Base-by-base conservation (phyloP, 2,888 invertebrate species). In the Rhingia rostrata region DNA sequence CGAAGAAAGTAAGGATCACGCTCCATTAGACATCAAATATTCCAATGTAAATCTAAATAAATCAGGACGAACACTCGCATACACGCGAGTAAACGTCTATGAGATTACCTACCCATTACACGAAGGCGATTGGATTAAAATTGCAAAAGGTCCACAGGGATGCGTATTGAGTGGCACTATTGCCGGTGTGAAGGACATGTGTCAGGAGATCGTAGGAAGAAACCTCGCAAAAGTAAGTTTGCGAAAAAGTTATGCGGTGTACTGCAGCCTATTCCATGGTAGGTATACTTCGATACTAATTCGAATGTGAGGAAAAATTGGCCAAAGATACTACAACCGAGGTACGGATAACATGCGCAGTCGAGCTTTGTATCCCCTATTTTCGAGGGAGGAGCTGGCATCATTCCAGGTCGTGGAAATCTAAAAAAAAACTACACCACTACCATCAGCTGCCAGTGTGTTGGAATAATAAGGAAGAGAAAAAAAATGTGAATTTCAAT, bases 281-380 rank as follows among this genome's bases (percentile, higher is more conserved):
- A 63, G 37, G n/a, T 61, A 43, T 41, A 41, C 39, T 73, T 69
- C 41, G 61, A 54, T 10, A 84, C 84, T 80, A 39, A 78, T 43
- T 54, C 47, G 10, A 37, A 51, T 43, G 30, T 72, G 33, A 82
- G 33, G 2, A 37, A 10, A 60, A 53, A 66, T 70, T 77, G 74
- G 43, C 10, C 41, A 9, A 41, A 66, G 41, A 30, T 10, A 4
- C 9, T 14, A 12, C 7, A 30, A 12, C 37, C 49, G 45, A 22
- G 7, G 22, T 14, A 4, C 70, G 84, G 84, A 84, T 84, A 84
- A 80, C 84, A 84, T 84, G 84, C 84, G 84, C 84, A 80, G 6
- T 84, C 6, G 9, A 0, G 0, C 0, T 7, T 2, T 4, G 12
- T 2, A 61, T 66, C 84, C 49, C 84, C 84, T 80, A 22, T 7